Conservation (phyloP, 2,888 invertebrate species). For the Himalopsyche kuldschensis region DNA sequence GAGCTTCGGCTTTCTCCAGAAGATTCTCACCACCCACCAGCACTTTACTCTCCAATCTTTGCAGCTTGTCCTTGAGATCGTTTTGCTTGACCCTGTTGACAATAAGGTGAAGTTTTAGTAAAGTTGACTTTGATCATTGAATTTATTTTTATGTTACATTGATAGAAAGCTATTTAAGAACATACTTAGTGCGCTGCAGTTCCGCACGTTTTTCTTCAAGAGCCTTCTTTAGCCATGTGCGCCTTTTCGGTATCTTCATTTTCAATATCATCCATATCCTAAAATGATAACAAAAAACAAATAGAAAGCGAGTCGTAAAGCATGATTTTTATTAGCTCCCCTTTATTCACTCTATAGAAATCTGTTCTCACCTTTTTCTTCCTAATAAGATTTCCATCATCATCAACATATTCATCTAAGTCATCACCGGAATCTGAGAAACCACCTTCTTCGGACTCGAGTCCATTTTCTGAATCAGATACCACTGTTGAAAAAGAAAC, state of each 20-base stretch:
- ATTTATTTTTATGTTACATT: neutral
- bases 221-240: slow-evolving; percentile 65
- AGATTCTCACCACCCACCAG: slow-evolving; percentile 98
- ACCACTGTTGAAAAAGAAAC: slow-evolving; percentile 10
- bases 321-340: too few species aligned
- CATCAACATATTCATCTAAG: slow-evolving; percentile 50
- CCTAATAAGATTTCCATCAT: slow-evolving; percentile 48
- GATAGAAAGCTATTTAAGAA: slow-evolving; percentile 6
- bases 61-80: slow-evolving; percentile 80
- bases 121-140: too few species aligned
- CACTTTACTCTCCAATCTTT: slow-evolving; percentile 91
- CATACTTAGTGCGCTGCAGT: slow-evolving; percentile 72
- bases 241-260: slow-evolving; percentile 64
- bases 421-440: slow-evolving; percentile 44
- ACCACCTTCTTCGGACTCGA: slow-evolving; percentile 45
- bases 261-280: slow-evolving; percentile 46
- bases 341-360: neutral
- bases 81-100: slow-evolving; percentile 69
- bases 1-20: slow-evolving; percentile 93
- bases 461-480: slow-evolving; percentile 35
- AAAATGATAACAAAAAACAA: neutral
- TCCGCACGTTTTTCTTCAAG: slow-evolving; percentile 71
- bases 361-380: slow-evolving; percentile 44
- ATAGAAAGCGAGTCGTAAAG: neutral
- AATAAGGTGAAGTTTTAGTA: neutral